Conservation (phyloP, 1,140 invertebrate genomes). For the Zaprionus capensis region DNA sequence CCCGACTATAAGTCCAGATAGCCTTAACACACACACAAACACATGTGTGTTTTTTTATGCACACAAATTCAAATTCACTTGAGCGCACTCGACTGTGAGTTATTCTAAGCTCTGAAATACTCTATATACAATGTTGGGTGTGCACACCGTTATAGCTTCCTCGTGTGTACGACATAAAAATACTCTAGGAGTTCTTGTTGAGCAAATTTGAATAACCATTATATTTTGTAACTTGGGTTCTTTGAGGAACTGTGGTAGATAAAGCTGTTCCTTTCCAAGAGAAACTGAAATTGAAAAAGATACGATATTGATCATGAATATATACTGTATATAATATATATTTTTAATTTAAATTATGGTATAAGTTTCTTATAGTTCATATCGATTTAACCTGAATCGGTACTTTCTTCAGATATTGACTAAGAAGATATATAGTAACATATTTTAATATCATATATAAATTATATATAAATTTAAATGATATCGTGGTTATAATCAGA, state of each 20-base stretch:
- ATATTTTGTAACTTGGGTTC: background rate
- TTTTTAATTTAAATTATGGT: too few species aligned
- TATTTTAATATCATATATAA: too few species aligned
- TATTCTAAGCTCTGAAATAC: slow-evolving; percentile 9
- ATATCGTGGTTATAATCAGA: too few species aligned
- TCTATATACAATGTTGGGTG: background rate
- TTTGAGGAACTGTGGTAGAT: background rate
- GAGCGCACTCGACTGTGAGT: slow-evolving; percentile 5
- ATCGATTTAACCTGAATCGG: too few species aligned
- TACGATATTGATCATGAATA: too few species aligned
- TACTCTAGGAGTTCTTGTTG: background rate
- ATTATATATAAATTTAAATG: too few species aligned
- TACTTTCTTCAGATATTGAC: too few species aligned
- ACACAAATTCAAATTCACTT: slow-evolving; percentile 12
- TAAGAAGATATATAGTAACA: too few species aligned
- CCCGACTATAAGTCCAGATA: slow-evolving; percentile 4
- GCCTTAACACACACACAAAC: slow-evolving; percentile 1
- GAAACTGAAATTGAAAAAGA: background rate
- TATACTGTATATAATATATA: too few species aligned
- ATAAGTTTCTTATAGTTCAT: too few species aligned
- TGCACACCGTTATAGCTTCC: background rate
- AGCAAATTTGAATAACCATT: slow-evolving; percentile 4
- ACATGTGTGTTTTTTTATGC: background rate
- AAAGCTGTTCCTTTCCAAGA: background rate
- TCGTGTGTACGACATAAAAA: background rate